Evolutionary conservation across 2,797 vertebrate species (phyloP).

Genomic region (Rhynchonycteris naso): DNA sequence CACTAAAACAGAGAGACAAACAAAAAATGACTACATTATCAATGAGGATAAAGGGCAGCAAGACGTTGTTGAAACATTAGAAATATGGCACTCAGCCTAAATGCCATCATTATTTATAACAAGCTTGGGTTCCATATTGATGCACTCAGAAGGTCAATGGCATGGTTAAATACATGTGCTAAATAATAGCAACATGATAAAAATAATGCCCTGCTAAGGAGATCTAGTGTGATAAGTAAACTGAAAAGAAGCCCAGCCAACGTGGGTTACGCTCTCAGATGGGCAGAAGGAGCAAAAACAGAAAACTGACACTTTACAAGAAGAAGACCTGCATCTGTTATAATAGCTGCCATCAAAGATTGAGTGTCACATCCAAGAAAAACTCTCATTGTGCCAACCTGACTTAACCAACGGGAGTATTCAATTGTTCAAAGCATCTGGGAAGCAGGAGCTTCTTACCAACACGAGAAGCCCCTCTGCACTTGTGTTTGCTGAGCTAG

Average conservation of each 20-base stretch:
- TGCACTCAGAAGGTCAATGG: slow-evolving; percentile 4
- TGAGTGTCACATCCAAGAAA: background rate
- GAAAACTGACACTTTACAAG: background rate
- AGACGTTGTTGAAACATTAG: background rate
- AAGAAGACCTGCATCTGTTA: background rate
- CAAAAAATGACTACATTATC: background rate
- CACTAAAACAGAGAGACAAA: background rate
- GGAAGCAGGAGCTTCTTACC: background rate
- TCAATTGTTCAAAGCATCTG: background rate
- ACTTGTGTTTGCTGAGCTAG: slow-evolving; percentile 21
- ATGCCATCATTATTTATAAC: slow-evolving; percentile 47
- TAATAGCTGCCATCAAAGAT: background rate
- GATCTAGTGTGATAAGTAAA: background rate
- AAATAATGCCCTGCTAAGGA: background rate
- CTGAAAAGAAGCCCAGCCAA: background rate
- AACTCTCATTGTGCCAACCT: background rate
- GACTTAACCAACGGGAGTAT: background rate
- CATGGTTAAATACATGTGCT: background rate
- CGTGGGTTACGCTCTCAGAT: background rate
- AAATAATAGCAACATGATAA: slow-evolving; percentile 16
- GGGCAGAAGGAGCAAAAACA: background rate
- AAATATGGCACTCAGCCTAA: slow-evolving; percentile 16
- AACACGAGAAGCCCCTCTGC: background rate
- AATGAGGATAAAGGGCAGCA: background rate
- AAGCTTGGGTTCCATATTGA: background rate